A percentile compares a stretch with the other conserved stretches of the same genome.
Conservation (phyloP, 2,797 vertebrate genomes). For the Crocodylus rhombifer region DNA sequence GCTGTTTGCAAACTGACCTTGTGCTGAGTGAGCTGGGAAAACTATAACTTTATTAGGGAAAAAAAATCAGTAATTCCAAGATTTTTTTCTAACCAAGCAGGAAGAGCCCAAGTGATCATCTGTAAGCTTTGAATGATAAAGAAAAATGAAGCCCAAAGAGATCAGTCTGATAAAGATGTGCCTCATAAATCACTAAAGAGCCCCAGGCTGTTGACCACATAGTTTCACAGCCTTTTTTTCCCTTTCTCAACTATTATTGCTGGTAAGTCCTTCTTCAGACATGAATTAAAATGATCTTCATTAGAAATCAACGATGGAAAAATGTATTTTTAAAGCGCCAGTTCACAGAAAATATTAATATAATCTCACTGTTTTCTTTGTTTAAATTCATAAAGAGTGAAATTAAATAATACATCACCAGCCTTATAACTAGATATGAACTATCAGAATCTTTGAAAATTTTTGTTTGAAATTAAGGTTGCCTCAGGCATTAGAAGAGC, state of each 20-base stretch:
- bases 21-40: background rate
- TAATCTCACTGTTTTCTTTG: background rate
- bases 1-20: background rate
- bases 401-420: background rate
- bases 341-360: background rate
- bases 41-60: conserved; percentile 3
- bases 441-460: background rate
- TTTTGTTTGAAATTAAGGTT: background rate
- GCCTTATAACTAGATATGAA: background rate
- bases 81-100: conserved; percentile 23
- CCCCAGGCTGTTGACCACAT: background rate
- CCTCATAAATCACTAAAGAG: background rate
- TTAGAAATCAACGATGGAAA: background rate
- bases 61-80: background rate
- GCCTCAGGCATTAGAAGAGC: background rate
- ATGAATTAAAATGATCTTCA: background rate
- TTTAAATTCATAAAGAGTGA: background rate
- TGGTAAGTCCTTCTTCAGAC: background rate
- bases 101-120: background rate
- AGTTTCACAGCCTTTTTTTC: background rate
- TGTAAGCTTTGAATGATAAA: background rate
- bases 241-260: background rate
- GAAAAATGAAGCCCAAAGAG: background rate
- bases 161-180: background rate
- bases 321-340: background rate